phyloP scores from a whole-genome alignment of 2,113 vertebrate species.

The Xerus inauris region DNA sequence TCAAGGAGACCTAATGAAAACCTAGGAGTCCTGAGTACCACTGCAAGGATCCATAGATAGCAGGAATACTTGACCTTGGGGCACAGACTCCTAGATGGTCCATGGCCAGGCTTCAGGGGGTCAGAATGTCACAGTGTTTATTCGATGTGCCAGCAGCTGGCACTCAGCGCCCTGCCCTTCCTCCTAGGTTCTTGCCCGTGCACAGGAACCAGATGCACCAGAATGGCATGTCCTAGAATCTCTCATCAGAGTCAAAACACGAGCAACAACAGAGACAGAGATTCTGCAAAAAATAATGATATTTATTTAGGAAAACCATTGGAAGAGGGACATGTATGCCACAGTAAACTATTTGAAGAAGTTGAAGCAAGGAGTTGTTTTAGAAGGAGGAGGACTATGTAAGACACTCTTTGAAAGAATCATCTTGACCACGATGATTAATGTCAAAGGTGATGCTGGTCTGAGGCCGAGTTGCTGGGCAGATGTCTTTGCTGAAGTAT shows the following conservation, averaged over 20 bases:
- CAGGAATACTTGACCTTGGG: not conserved
- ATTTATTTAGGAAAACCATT: not conserved
- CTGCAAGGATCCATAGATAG: not conserved
- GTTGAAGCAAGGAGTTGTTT: not conserved
- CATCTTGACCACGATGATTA: not conserved
- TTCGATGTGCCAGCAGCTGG: not conserved
- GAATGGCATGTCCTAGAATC: not conserved
- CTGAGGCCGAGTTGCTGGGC: too few relatives aligned
- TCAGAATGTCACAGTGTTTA: not conserved
- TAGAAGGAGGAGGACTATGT: not conserved
- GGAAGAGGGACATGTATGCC: too few relatives aligned
- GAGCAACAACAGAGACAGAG: not conserved
- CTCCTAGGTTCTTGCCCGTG: not conserved
- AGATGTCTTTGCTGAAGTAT: not conserved
- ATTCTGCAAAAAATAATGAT: too few relatives aligned
- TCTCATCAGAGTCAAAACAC: not conserved
- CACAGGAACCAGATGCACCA: not conserved
- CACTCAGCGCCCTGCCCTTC: not conserved
- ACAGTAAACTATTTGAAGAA: not conserved
- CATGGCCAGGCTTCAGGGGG: not conserved
- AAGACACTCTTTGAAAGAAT: not conserved
- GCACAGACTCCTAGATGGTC: not conserved
- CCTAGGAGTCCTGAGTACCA: fast-evolving
- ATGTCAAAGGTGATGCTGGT: not conserved
- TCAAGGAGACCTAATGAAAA: not conserved